Evolutionary conservation across 1,140 invertebrate species (phyloP).

Genomic region (Eumeta japonica): DNA sequence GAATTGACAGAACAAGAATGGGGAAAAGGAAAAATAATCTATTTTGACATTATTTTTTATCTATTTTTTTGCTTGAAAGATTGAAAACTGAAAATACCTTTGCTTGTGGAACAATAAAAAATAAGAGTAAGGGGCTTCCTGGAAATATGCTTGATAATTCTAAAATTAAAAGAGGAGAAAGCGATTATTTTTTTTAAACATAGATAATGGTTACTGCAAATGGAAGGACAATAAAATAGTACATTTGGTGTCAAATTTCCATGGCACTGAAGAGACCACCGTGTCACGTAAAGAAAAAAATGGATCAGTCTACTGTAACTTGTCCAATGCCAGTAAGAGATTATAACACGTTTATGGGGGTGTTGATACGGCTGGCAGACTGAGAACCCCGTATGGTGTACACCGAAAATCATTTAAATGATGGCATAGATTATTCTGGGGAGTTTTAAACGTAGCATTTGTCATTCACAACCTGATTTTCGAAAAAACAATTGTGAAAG

Average conservation of each 20-base stretch:
- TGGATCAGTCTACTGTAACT: slow-evolving; percentile 18
- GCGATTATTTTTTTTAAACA: slow-evolving; percentile 26
- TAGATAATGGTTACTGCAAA: slow-evolving; percentile 23
- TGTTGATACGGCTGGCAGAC: slow-evolving; percentile 31
- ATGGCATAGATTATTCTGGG: too few species aligned
- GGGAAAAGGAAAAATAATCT: slow-evolving; percentile 21
- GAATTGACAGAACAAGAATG: slow-evolving; percentile 26
- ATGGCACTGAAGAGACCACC: slow-evolving; percentile 21
- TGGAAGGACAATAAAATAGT: slow-evolving; percentile 28
- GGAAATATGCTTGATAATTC: slow-evolving; percentile 26
- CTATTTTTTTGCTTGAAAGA: slow-evolving; percentile 27
- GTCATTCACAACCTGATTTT: slow-evolving; percentile 22
- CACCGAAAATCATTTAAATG: slow-evolving; percentile 34
- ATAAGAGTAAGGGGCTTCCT: slow-evolving; percentile 19
- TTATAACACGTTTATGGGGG: slow-evolving; percentile 35
- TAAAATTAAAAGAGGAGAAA: slow-evolving; percentile 26
- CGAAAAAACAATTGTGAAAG: slow-evolving; percentile 19
- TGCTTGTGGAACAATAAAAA: slow-evolving; percentile 41
- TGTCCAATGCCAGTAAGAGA: slow-evolving; percentile 25
- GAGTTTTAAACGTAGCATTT: slow-evolving; percentile 22
- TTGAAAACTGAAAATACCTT: slow-evolving; percentile 27
- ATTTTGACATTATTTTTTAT: slow-evolving; percentile 49
- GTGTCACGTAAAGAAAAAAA: slow-evolving; percentile 19
- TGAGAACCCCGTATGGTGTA: slow-evolving; percentile 27
- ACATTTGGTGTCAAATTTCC: slow-evolving; percentile 36